Evolutionary conservation across 2,797 vertebrate species (phyloP).

Genomic region (Acomys russatus): DNA sequence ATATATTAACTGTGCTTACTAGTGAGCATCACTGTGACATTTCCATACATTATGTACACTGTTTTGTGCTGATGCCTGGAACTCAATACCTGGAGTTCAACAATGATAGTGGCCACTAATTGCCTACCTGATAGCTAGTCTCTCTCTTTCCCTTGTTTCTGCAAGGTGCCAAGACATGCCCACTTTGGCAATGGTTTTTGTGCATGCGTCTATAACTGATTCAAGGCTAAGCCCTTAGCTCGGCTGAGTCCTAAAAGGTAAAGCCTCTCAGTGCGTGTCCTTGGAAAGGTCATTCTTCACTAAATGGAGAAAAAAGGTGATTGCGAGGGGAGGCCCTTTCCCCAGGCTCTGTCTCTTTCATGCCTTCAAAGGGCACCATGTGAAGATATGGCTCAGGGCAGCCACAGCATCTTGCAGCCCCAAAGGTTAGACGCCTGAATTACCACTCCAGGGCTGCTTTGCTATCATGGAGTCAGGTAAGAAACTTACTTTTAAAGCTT

Average conservation of each 20-base stretch:
- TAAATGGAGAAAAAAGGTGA: neutral
- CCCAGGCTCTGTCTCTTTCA: neutral
- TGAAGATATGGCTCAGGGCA: neutral
- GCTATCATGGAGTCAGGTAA: neutral
- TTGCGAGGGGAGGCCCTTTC: neutral
- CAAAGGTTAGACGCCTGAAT: neutral
- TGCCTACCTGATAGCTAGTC: neutral
- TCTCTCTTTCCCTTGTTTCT: neutral
- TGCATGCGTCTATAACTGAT: neutral
- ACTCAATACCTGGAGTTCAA: constrained; percentile 19
- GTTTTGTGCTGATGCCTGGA: neutral
- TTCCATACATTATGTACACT: neutral
- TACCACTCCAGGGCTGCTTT: neutral
- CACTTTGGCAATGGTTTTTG: neutral
- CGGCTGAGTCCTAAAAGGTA: neutral
- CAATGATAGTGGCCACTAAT: neutral
- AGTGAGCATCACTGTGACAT: neutral
- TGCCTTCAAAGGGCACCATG: neutral
- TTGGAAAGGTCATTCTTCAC: neutral
- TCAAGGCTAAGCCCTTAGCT: neutral
- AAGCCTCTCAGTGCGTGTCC: neutral
- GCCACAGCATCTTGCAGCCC: neutral
- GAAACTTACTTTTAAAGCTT: neutral
- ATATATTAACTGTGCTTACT: neutral
- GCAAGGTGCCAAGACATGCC: neutral